Base-by-base conservation (phyloP, 2,797 vertebrate species). In the Thamnophis elegans region DNA sequence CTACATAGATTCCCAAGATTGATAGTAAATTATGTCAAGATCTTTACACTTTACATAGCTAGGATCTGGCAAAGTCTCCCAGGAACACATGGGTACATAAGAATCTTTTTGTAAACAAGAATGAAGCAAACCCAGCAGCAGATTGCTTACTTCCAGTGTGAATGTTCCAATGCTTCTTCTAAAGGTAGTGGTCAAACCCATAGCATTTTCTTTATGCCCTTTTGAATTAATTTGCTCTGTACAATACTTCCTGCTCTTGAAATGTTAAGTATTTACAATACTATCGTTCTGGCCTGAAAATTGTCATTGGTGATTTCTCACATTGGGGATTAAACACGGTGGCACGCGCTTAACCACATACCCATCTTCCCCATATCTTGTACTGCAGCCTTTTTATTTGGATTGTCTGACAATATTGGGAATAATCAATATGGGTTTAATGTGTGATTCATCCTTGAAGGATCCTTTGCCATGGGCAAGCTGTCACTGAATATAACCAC, bases 401-500 rank as follows among this genome's bases (percentile, higher is more conserved):
- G 13, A 91, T n/a, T 85, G 18, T 54, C 42, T 18, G 9, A 59
- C 32, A n/a, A 51, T 47, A 58, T 47, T 91, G 55, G 5, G 22
- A 22, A 86, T 78, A 5, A 65, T 68, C 32, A 32, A 42, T 51
- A 47, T 12, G 5, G 73, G 18, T 88, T 90, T 89, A 13, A 5
- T 13, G 0, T n/a, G 87, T 28, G 5, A 68, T 91, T 91, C 47
- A 26, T 12, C 65, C 89, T 88, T 3, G 0, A 94, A 99, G 98
- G 95, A 98, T 0, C 98, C 98, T 7, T 95, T 99, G 94, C 99
- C 99, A 0, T 99, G 99, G 99, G 97, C 98, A 0, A 95, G 96
- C 20, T 99, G 99, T 89, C 99, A 0, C 47, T 98, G 94, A 99
- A 98, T 62, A 85, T 88, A 99, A 99, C 97, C 95, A 0, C 90